phyloP scores from a whole-genome alignment of 2,797 vertebrate genomes.

The Gymnothorax reevesii region DNA sequence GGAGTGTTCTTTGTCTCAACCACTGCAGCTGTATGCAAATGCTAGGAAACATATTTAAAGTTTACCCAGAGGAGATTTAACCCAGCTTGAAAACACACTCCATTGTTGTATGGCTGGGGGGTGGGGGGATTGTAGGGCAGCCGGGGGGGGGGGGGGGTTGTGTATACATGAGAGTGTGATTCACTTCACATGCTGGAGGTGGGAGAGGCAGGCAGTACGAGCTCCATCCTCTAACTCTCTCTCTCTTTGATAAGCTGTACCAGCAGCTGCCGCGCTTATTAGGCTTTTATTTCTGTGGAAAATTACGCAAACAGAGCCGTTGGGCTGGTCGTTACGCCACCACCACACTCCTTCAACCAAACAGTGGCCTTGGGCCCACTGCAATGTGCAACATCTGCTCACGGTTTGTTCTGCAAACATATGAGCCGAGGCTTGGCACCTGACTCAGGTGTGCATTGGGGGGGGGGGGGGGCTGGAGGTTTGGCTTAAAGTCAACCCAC shows the following conservation, averaged over 20 bases:
- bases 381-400: conserved; percentile 67
- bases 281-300: conserved; percentile 66
- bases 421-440: conserved; percentile 45
- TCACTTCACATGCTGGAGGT: conserved; percentile 30
- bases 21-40: conserved; percentile 99
- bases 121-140: neutral
- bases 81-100: conserved; percentile 73
- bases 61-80: conserved; percentile 86
- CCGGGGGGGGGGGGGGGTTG: conserved; percentile 26
- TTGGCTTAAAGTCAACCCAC: conserved; percentile 18
- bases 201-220: conserved; percentile 6
- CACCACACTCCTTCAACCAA: conserved; percentile 63
- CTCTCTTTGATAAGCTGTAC: conserved; percentile 51
- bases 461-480: conserved; percentile 7
- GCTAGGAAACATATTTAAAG: conserved; percentile 71
- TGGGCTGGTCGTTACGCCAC: conserved; percentile 59
- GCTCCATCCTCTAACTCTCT: conserved; percentile 12
- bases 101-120: conserved; percentile 75
- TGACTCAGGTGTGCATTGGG: conserved; percentile 13
- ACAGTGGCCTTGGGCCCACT: conserved; percentile 57
- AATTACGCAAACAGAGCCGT: conserved; percentile 66
- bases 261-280: conserved; percentile 82
- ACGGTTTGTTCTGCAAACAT: conserved; percentile 74
- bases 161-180: conserved; percentile 25
- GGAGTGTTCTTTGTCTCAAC: conserved; percentile 76